Base-by-base conservation (phyloP, 2,797 vertebrate genomes). In the Chelon auratus region DNA sequence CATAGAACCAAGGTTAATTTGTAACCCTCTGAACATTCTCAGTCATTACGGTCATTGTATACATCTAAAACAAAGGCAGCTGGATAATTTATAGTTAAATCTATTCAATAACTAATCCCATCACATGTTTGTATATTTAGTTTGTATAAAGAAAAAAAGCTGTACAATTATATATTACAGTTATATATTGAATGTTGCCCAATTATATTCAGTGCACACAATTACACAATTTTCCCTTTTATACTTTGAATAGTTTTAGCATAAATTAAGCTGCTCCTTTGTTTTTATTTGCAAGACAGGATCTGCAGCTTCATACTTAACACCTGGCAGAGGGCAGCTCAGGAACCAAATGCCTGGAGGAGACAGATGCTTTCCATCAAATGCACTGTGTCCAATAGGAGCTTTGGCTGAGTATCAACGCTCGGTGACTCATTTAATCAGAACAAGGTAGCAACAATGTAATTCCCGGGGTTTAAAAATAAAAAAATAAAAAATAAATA, bases 291-390 rank as follows among this genome's bases (percentile, higher is more conserved):
- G 43, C 56, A 51, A 26, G 30, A 39, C 55, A 53, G 24, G 20
- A 40, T 62, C 53, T 72, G 57, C 24, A 58, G 55, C 26, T 64
- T 55, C 22, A 33, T 5, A 62, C 55, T 48, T 26, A 57, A 65
- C 72, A 77, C 63, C 68, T 80, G 68, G 68, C 50, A 75, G 20
- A 64, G 18, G 30, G 45, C 48, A 39, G 40, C 53, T 33, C 47
- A 39, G 54, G 48, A 78, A 22, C 56, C 61, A 37, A 20, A 42
- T 77, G 39, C 50, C 56, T 12, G n/a, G 20, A 75, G 76, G 58
- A 77, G 79, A 81, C 73, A 76, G 64, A 69, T 70, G 82, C 40
- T 18, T 72, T 55, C 48, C 58, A 52, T 76, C 63, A 76, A 69
- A 78, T 33, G 43, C 57, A 40, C 15, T 65, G 33, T 39, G 68